Percentiles rank a stretch among this genome's conserved stretches.
Evolutionary conservation across 2,888 invertebrate genomes (phyloP).

Genomic region (Miltochrista miniata): DNA sequence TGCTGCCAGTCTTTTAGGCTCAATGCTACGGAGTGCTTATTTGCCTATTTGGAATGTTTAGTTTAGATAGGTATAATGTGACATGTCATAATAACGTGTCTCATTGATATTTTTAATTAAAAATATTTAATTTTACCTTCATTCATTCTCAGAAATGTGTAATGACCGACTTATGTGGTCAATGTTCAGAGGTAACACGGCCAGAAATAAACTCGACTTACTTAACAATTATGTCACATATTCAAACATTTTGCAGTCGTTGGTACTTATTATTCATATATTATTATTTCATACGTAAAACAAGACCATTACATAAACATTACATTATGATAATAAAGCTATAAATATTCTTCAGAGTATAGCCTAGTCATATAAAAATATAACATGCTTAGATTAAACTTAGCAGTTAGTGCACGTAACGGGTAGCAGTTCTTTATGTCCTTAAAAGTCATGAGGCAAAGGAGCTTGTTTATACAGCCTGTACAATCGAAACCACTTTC

Average conservation of each 20-base stretch:
- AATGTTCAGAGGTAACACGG: no score
- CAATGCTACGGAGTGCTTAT: no score
- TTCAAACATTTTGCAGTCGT: background rate
- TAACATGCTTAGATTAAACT: background rate
- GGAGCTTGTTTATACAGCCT: background rate
- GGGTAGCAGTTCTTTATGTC: background rate
- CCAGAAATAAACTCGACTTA: background rate
- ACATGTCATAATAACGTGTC: no score
- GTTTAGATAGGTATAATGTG: no score
- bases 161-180: no score
- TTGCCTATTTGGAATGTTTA: no score
- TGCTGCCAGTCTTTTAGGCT: no score
- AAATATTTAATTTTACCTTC: no score
- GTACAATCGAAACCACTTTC: conserved; percentile 23
- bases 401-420: background rate
- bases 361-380: background rate
- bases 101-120: no score
- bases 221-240: background rate
- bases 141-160: no score
- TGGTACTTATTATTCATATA: no score
- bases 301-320: no score
- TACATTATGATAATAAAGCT: background rate
- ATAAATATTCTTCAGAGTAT: conserved; percentile 4
- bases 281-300: background rate
- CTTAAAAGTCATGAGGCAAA: background rate